Evolutionary conservation across 2,888 invertebrate species (phyloP).

Genomic region (Epinotia brunnichana): DNA sequence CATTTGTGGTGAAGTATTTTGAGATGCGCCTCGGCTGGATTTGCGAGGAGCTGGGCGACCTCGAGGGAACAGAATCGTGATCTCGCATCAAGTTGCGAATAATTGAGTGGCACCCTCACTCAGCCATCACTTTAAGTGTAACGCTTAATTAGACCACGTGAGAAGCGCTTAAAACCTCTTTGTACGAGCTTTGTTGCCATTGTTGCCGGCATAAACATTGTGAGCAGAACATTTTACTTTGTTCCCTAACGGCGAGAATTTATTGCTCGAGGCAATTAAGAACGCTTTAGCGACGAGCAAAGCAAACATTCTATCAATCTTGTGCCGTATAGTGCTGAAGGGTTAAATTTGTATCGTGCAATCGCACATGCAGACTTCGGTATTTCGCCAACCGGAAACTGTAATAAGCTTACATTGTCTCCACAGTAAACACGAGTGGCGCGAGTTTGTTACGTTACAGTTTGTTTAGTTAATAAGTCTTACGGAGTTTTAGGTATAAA

Average conservation of each 20-base stretch:
- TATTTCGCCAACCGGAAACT: conserved; percentile 33
- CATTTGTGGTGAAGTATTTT: conserved; percentile 75
- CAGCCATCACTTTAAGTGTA: conserved; percentile 67
- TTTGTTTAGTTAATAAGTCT: conserved; percentile 26
- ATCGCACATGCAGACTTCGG: conserved; percentile 34
- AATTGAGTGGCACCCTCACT: conserved; percentile 73
- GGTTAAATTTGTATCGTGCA: conserved; percentile 42
- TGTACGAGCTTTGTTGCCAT: conserved; percentile 62
- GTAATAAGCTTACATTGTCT: conserved; percentile 41
- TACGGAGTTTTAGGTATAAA: conserved; percentile 2
- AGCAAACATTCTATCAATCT: conserved; percentile 46
- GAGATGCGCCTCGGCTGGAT: conserved; percentile 65
- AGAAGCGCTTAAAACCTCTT: conserved; percentile 68
- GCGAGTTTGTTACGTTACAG: conserved; percentile 19
- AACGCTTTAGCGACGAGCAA: conserved; percentile 45
- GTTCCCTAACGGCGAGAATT: conserved; percentile 45
- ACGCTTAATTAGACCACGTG: conserved; percentile 79
- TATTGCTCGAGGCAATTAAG: conserved; percentile 45
- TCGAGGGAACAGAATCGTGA: conserved; percentile 60
- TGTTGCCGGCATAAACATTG: conserved; percentile 66
- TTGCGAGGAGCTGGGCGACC: conserved; percentile 51
- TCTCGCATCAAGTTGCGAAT: conserved; percentile 78
- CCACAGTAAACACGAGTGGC: conserved; percentile 17
- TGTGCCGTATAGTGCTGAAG: conserved; percentile 40
- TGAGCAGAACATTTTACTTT: conserved; percentile 43